These are phyloP conservation scores for Anastatus disparis DNA, from an alignment of 1,140 invertebrate species.

Conservation along the genomic window DNA sequence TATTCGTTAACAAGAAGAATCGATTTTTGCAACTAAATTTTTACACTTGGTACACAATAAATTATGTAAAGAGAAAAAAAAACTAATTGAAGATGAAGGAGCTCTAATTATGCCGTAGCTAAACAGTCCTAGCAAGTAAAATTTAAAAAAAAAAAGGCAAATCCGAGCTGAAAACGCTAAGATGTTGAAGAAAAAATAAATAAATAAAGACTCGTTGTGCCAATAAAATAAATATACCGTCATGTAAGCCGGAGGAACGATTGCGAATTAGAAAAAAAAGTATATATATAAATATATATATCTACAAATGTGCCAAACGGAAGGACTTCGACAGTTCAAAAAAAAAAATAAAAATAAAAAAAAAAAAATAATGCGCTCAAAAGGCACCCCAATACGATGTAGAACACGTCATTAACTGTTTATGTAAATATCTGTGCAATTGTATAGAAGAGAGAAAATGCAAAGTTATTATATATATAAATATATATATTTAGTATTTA, in stretches of 20 bases:
- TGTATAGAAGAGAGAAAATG: constrained; percentile 61
- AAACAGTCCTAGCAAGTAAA: constrained; percentile 29
- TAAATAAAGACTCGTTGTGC: constrained; percentile 36
- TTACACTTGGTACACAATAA: constrained; percentile 40
- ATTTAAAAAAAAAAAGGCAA: constrained; percentile 1
- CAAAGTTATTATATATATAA: constrained; percentile 43
- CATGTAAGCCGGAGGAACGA: constrained; percentile 30
- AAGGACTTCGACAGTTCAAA: constrained; percentile 53
- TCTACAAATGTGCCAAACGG: constrained; percentile 50
- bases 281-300: constrained; percentile 15
- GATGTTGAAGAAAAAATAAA: constrained; percentile 18
- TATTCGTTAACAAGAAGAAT: constrained; percentile 12
- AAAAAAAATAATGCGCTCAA: constrained; percentile 60
- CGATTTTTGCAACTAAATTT: constrained; percentile 40
- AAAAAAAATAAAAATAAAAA: no score
- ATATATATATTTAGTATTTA: constrained; percentile 44
- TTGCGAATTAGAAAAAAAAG: constrained; percentile 31
- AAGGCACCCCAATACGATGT: constrained; percentile 57
- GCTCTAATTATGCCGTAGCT: background rate
- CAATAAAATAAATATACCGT: constrained; percentile 40
- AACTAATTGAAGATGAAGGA: background rate
- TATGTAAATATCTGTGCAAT: constrained; percentile 68
- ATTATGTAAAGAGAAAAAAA: constrained; percentile 7
- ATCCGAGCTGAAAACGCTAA: constrained; percentile 1
- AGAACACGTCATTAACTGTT: constrained; percentile 58